phyloP scores from a whole-genome alignment of 2,888 invertebrate species.

The Lucinisca nassula region DNA sequence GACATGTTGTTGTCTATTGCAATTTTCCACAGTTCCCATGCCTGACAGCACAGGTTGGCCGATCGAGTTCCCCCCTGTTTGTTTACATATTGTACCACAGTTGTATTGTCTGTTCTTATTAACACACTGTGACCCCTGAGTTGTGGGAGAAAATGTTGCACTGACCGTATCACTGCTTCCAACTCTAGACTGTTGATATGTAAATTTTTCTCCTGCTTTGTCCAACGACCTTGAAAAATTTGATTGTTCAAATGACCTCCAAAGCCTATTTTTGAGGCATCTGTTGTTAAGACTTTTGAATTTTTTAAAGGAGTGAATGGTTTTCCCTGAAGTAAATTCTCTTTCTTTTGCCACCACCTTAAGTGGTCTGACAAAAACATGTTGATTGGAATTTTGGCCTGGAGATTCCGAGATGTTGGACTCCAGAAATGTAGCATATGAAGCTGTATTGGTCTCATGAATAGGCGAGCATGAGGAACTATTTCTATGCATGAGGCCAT shows the following conservation, averaged over 20 bases:
- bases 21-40: constrained; percentile 10
- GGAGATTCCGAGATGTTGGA: background rate
- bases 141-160: constrained; percentile 28
- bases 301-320: background rate
- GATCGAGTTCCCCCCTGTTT: constrained; percentile 59
- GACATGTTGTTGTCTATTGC: background rate
- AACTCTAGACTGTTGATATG: constrained; percentile 51
- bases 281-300: constrained; percentile 30
- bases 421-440: constrained; percentile 30
- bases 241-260: constrained; percentile 35
- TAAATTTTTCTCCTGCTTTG: background rate
- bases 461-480: constrained; percentile 38
- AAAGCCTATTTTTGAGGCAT: constrained; percentile 47
- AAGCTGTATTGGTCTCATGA: too few relatives aligned
- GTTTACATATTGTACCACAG: constrained; percentile 43
- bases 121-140: constrained; percentile 25
- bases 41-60: constrained; percentile 12
- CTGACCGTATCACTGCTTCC: constrained; percentile 11
- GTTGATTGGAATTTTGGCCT: constrained; percentile 19
- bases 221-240: constrained; percentile 31
- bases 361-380: constrained; percentile 6
- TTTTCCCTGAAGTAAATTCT: constrained; percentile 19
- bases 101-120: constrained; percentile 53
- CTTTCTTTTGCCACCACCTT: constrained; percentile 9
- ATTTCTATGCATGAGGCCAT: constrained; percentile 44